Evolutionary conservation across 1,140 invertebrate species (phyloP).

Genomic region (Drosophila paulistorum): DNA sequence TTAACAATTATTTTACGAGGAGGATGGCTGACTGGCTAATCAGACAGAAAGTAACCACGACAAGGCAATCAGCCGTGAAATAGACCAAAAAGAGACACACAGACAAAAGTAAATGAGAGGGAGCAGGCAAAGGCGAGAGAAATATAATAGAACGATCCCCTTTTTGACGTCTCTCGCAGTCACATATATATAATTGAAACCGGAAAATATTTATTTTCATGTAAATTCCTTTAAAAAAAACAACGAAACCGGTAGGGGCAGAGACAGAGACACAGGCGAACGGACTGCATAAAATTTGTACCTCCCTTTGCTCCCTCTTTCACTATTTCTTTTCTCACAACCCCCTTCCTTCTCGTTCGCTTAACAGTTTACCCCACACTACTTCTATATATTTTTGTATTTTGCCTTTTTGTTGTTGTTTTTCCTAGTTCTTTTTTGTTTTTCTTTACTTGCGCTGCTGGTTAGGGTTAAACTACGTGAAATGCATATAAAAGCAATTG

Average conservation of each 20-base stretch:
- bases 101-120: conserved; percentile 25
- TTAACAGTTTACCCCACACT: conserved; percentile 39
- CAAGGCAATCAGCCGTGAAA: conserved; percentile 79
- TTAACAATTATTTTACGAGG: conserved; percentile 15
- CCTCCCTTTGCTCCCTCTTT: conserved; percentile 20
- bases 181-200: conserved; percentile 76
- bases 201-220: conserved; percentile 82
- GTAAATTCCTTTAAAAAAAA: conserved; percentile 72
- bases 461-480: conserved; percentile 74
- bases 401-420: conserved; percentile 2
- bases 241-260: conserved; percentile 47
- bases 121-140: conserved; percentile 23
- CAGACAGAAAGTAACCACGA: conserved; percentile 50
- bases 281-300: conserved; percentile 55
- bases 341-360: conserved; percentile 39
- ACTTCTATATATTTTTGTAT: conserved; percentile 9
- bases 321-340: conserved; percentile 12
- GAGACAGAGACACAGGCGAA: not conserved
- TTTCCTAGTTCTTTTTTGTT: not conserved
- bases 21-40: conserved; percentile 46
- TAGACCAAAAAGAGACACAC: conserved; percentile 51
- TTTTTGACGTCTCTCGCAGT: conserved; percentile 39
- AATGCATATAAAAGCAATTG: conserved; percentile 80
- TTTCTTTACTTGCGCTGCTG: conserved; percentile 12
- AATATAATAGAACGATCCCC: conserved; percentile 33